Base-by-base conservation (phyloP, 2,797 vertebrate genomes). In the Cheirogaleus major region DNA sequence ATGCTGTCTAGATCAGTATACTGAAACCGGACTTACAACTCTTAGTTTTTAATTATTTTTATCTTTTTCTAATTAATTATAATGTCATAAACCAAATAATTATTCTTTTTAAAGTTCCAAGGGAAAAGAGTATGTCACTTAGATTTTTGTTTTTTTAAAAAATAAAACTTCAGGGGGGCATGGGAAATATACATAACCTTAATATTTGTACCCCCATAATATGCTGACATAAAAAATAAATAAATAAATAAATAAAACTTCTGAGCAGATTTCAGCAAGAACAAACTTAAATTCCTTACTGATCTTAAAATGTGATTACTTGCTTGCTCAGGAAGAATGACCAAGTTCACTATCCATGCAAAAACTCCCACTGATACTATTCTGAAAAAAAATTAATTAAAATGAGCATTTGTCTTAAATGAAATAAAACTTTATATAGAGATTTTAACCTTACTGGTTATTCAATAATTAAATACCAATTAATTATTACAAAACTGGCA, bases 401-500 rank as follows among this genome's bases (percentile, higher is more conserved):
- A 91, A 76, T 50, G 11, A 95, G 1, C 27, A n/a, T 75, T 84
- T 92, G 79, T 88, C 92, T 92, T 96, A 95, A 91, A 45, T 86
- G 18, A 96, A 93, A 85, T 92, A 84, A 91, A 97, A 82, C 1
- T 75, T 94, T 5, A 76, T 89, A 78, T 91, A 95, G 65, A 67
- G 7, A 88, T 55, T 91, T 87, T 95, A 96, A 87, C 52, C 2
- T 67, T 73, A 93, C 35, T 75, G 9, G 41, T 65, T 89, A 72
- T 63, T 48, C 70, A n/a, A 90, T 61, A 84, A 69, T 87, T 94
- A 87, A 88, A 79, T 94, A 75, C 6, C n/a, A 96, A 86, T 96
- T 95, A 96, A 96, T 95, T 93, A 88, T 69, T 92, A 88, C 32
- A 96, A 93, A 96, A 48, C 84, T 94, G 89, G 75, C 78, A 94